A percentile compares a stretch with the other conserved stretches of the same genome.
These are phyloP conservation scores for Formica selysi DNA, from an alignment of 1,140 invertebrate species.

Conservation along the genomic window DNA sequence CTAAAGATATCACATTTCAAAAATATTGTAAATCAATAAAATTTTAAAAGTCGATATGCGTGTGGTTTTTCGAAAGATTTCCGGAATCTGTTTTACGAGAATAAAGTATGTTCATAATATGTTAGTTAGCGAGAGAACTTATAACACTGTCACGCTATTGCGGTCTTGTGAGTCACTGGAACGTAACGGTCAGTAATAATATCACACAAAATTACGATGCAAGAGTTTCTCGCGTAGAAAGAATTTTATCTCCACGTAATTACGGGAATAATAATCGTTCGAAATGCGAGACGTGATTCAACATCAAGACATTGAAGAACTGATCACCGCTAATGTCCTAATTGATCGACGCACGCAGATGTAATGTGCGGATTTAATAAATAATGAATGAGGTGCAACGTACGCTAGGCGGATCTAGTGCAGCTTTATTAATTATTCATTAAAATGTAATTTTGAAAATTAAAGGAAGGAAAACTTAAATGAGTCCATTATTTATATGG, in stretches of 20 bases:
- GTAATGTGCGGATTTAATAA: slow-evolving; percentile 34
- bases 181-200: slow-evolving; percentile 60
- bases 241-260: slow-evolving; percentile 57
- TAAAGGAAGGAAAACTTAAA: background rate
- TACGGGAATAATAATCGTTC: slow-evolving; percentile 39
- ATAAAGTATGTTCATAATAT: slow-evolving; percentile 40
- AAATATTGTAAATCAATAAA: background rate
- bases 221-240: slow-evolving; percentile 42
- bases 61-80: background rate
- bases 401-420: slow-evolving; percentile 17
- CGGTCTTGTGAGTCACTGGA: slow-evolving; percentile 64
- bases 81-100: background rate
- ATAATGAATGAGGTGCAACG: slow-evolving; percentile 50
- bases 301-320: slow-evolving; percentile 6
- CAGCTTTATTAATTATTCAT: slow-evolving; percentile 38
- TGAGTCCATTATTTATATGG: slow-evolving; percentile 17
- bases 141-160: slow-evolving; percentile 71
- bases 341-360: slow-evolving; percentile 48
- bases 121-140: slow-evolving; percentile 3
- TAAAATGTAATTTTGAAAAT: slow-evolving; percentile 27
- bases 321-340: slow-evolving; percentile 25
- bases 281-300: background rate
- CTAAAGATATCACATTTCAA: background rate
- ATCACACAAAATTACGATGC: slow-evolving; percentile 41
- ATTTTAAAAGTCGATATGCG: background rate